Percentiles rank a stretch among this genome's conserved stretches.
phyloP scores from a whole-genome alignment of 2,797 vertebrate genomes.

The Ceryle rudis region DNA sequence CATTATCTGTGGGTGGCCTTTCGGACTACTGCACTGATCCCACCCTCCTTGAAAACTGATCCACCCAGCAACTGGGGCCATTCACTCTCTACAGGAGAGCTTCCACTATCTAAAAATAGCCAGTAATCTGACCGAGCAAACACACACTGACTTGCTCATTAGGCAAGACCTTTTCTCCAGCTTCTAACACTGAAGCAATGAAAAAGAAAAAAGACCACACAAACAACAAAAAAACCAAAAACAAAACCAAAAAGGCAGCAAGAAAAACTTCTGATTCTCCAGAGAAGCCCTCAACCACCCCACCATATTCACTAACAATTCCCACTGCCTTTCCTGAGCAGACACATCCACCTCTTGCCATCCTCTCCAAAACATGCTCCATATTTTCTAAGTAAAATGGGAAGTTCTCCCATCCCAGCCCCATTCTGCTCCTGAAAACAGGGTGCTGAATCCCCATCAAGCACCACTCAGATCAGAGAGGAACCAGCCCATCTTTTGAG shows the following conservation, averaged over 20 bases:
- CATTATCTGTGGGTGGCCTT: neutral
- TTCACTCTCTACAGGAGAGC: neutral
- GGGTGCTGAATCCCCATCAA: neutral
- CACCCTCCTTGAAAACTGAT: neutral
- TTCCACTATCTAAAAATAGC: constrained; percentile 27
- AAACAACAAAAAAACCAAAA: too few relatives aligned
- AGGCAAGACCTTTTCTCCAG: neutral
- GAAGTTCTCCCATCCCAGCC: neutral
- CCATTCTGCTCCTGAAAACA: neutral
- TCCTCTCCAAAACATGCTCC: neutral
- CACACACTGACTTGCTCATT: rapidly evolving
- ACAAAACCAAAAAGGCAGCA: neutral
- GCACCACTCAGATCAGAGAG: neutral
- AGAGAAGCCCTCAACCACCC: neutral
- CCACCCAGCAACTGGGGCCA: neutral
- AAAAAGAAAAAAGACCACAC: neutral
- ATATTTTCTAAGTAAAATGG: neutral
- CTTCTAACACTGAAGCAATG: neutral
- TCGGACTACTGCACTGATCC: neutral
- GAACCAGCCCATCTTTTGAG: neutral
- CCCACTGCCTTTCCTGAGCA: neutral
- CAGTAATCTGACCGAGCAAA: neutral
- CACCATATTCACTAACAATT: neutral
- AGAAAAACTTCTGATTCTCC: neutral
- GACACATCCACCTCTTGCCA: neutral